These are phyloP conservation scores for Nothoprocta perdicaria DNA, from an alignment of 2,113 vertebrate species.

Conservation along the genomic window DNA sequence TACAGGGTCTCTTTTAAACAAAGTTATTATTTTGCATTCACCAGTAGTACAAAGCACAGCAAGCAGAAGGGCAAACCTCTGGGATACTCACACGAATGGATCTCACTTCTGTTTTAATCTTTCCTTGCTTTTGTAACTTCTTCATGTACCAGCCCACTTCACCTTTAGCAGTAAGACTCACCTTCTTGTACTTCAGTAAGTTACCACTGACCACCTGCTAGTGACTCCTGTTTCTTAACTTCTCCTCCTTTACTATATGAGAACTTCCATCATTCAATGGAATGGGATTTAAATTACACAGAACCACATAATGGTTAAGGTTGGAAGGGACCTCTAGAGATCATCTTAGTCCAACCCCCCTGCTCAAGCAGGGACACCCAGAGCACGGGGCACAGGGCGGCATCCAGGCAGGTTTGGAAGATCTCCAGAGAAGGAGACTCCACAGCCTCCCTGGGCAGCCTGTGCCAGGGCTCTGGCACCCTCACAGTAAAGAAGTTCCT, in stretches of 20 bases:
- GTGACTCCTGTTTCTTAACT: neutral
- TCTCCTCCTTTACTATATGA: neutral
- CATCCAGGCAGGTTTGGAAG: no score
- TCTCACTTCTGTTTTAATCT: no score
- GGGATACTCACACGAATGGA: no score
- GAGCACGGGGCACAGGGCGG: no score
- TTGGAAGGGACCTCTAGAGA: no score
- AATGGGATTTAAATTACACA: neutral
- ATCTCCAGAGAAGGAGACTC: no score
- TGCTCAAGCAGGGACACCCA: neutral
- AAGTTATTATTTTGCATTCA: neutral
- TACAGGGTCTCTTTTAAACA: neutral
- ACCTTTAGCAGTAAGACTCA: neutral
- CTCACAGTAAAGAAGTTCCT: no score
- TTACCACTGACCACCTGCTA: neutral
- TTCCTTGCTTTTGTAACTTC: neutral
- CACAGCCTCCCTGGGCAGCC: no score
- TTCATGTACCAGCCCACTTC: neutral
- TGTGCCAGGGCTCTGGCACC: no score
- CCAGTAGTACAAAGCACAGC: neutral
- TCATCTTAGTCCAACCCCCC: no score
- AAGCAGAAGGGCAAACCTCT: no score
- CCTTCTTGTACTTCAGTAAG: neutral
- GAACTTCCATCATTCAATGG: neutral
- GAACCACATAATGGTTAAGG: no score